Conservation (phyloP, 1,140 invertebrate genomes). For the Drosophila prosaltans region DNA sequence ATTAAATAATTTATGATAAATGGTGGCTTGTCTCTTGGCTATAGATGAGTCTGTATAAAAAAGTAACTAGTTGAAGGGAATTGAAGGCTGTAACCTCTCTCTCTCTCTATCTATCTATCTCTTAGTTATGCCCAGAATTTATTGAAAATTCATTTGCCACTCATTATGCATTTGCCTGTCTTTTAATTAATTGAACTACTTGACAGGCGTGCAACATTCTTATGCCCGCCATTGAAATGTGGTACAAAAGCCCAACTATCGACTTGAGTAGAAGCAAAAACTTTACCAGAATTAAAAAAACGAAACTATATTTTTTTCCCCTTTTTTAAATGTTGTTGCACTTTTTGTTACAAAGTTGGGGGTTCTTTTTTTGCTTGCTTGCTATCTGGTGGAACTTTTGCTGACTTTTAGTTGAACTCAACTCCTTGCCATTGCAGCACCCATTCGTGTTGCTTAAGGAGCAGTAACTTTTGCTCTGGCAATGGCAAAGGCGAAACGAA, state of each 20-base stretch:
- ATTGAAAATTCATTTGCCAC: conserved; percentile 24
- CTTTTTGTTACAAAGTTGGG: conserved; percentile 47
- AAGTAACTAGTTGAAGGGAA: conserved; percentile 21
- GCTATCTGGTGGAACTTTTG: conserved; percentile 68
- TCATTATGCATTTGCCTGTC: conserved; percentile 63
- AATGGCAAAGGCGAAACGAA: background rate
- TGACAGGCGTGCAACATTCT: conserved; percentile 30
- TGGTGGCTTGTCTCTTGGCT: background rate
- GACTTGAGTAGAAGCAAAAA: conserved; percentile 19
- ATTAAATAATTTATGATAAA: conserved; percentile 39
- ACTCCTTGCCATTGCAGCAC: conserved; percentile 7
- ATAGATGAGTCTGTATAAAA: background rate
- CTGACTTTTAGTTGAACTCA: conserved; percentile 56
- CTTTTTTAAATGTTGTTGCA: conserved; percentile 16
- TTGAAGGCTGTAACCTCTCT: background rate
- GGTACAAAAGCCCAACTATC: background rate
- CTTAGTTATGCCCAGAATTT: background rate
- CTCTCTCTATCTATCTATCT: too few relatives aligned
- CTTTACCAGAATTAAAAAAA: conserved; percentile 38
- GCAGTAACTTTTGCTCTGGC: conserved; percentile 55
- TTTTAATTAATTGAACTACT: conserved; percentile 78
- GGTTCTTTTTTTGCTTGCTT: conserved; percentile 35
- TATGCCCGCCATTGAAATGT: conserved; percentile 17
- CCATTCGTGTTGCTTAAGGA: background rate
- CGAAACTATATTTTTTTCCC: conserved; percentile 20